Conservation (phyloP, 2,888 invertebrate genomes). For the Phaedon cochleariae region DNA sequence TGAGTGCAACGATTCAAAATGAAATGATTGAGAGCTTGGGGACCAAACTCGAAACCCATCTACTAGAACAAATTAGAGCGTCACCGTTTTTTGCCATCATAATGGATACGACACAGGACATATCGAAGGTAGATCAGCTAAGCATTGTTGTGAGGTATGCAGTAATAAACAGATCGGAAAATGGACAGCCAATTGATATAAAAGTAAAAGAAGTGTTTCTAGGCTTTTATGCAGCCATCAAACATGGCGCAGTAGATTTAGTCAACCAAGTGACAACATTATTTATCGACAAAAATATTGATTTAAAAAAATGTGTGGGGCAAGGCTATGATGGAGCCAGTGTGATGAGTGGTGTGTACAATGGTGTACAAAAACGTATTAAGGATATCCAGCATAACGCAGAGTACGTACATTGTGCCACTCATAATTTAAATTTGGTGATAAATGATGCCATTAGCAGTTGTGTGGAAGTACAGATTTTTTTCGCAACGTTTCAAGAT, state of each 20-base stretch:
- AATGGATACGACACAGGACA: constrained; percentile 47
- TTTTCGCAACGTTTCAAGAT: constrained; percentile 37
- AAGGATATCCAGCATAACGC: constrained; percentile 31
- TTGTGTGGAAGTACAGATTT: constrained; percentile 34
- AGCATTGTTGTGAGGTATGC: constrained; percentile 42
- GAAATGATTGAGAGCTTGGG: constrained; percentile 35
- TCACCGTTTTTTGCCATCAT: constrained; percentile 43
- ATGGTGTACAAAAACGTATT: constrained; percentile 31
- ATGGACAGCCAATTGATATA: constrained; percentile 38
- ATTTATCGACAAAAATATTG: constrained; percentile 37
- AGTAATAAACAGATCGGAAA: constrained; percentile 27
- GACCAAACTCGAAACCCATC: constrained; percentile 20
- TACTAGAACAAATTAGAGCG: constrained; percentile 33
- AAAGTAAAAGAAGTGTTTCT: constrained; percentile 44
- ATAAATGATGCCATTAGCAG: constrained; percentile 41
- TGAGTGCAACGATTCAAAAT: constrained; percentile 41
- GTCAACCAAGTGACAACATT: constrained; percentile 43
- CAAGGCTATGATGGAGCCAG: constrained; percentile 52
- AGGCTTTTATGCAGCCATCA: constrained; percentile 41
- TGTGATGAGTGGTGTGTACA: constrained; percentile 47
- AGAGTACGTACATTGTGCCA: constrained; percentile 37
- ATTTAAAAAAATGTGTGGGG: constrained; percentile 38
- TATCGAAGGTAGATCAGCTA: constrained; percentile 50
- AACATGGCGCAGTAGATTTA: constrained; percentile 46
- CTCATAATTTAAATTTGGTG: constrained; percentile 42